A percentile compares a stretch with the other conserved stretches of the same genome.
Evolutionary conservation across 2,113 vertebrate species (phyloP).

Genomic region (Copsychus sechellarum): DNA sequence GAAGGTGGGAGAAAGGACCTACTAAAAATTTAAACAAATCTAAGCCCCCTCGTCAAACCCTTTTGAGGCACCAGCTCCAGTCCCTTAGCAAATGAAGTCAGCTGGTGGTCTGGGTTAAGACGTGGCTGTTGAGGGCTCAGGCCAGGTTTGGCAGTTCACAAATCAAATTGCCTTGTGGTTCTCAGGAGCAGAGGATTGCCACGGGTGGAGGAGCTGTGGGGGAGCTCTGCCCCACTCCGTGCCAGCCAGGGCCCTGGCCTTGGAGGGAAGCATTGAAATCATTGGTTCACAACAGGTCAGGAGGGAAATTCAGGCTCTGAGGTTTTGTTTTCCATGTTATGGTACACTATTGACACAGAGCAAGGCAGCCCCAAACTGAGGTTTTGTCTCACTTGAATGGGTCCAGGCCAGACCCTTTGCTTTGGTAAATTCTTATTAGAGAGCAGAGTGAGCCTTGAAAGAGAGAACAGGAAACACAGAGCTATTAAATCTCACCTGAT

Average conservation of each 20-base stretch:
- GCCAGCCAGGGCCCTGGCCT: not conserved
- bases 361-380: not conserved
- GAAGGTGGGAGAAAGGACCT: conserved; percentile 5
- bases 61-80: not conserved
- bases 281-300: not conserved
- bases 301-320: not conserved
- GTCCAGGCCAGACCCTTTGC: not conserved
- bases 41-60: not conserved
- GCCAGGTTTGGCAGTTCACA: conserved; percentile 52
- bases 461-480: not conserved
- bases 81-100: not conserved
- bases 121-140: not conserved
- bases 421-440: not conserved
- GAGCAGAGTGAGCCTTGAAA: not conserved
- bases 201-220: not conserved
- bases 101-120: conserved; percentile 43
- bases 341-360: not conserved
- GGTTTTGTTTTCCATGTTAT: not conserved
- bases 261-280: not conserved
- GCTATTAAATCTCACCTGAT: not conserved
- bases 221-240: not conserved
- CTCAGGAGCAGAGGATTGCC: not conserved
- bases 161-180: conserved; percentile 3
- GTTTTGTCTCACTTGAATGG: not conserved
- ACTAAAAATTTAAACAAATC: not conserved